Evolutionary conservation across 2,888 invertebrate species (phyloP).

Genomic region (Sminthurides aquaticus): DNA sequence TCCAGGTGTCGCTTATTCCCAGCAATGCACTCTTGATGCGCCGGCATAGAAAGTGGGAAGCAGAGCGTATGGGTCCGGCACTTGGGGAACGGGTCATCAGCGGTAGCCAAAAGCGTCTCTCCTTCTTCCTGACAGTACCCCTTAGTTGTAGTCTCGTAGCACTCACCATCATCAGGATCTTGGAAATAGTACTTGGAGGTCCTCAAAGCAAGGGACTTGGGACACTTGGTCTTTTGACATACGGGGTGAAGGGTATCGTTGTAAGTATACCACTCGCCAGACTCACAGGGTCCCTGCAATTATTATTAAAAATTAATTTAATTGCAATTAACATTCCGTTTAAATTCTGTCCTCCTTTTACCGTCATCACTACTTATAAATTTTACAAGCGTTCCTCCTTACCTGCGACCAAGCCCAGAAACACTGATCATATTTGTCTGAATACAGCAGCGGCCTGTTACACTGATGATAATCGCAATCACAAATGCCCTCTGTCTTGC

Average conservation of each 20-base stretch:
- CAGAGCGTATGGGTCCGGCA: conserved; percentile 33
- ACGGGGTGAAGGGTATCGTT: conserved; percentile 27
- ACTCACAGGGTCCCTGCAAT: conserved; percentile 34
- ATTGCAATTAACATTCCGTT: no score
- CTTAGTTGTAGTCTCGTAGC: conserved; percentile 32
- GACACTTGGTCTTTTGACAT: conserved; percentile 31
- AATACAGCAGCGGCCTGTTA: conserved; percentile 34
- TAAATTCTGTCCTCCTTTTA: neutral
- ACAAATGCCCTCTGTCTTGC: conserved; percentile 34
- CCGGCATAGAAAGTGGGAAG: conserved; percentile 31
- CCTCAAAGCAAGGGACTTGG: conserved; percentile 1
- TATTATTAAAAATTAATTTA: no score
- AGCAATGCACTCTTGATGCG: conserved; percentile 33
- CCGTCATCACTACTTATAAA: neutral
- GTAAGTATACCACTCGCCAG: conserved; percentile 38
- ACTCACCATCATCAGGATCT: conserved; percentile 30
- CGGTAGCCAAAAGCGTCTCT: conserved; percentile 26
- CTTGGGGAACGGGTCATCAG: conserved; percentile 37
- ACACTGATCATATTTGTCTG: conserved; percentile 29
- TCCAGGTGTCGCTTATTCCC: conserved; percentile 29
- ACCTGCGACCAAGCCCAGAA: conserved; percentile 41
- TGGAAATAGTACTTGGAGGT: conserved; percentile 27
- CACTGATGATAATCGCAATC: conserved; percentile 42
- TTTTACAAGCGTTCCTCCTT: conserved; percentile 3
- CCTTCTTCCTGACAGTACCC: conserved; percentile 30